A percentile compares a stretch with the other conserved stretches of the same genome.
Evolutionary conservation across 2,113 vertebrate genomes (phyloP).

Genomic region (Herpailurus yagouaroundi): DNA sequence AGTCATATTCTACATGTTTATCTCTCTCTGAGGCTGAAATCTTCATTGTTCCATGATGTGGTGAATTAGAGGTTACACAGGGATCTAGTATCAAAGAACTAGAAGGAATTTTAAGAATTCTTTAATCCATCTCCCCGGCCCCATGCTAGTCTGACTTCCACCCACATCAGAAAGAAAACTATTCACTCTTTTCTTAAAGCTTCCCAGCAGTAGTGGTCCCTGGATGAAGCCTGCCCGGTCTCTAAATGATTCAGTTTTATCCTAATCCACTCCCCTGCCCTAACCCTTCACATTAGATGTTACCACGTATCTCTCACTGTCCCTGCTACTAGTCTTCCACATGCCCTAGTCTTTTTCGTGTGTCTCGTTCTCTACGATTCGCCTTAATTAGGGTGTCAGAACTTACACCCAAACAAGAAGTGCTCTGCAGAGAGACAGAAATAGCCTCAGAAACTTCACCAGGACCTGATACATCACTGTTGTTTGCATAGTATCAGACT

Average conservation of each 20-base stretch:
- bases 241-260: background rate
- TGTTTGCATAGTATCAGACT: background rate
- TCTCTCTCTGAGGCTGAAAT: background rate
- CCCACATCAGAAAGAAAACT: background rate
- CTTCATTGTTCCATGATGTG: background rate
- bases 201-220: background rate
- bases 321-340: background rate
- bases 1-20: background rate
- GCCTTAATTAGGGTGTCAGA: background rate
- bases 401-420: background rate
- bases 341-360: background rate
- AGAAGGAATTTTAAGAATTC: background rate
- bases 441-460: background rate
- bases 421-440: background rate
- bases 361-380: background rate
- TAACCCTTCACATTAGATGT: background rate
- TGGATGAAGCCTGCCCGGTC: background rate
- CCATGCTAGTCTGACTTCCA: background rate
- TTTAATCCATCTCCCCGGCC: background rate
- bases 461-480: background rate
- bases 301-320: background rate
- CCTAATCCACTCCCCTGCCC: background rate
- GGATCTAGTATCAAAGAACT: background rate
- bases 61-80: background rate
- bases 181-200: conserved; percentile 18